Conservation (phyloP, 2,797 vertebrate genomes). For the Halcyon badia region DNA sequence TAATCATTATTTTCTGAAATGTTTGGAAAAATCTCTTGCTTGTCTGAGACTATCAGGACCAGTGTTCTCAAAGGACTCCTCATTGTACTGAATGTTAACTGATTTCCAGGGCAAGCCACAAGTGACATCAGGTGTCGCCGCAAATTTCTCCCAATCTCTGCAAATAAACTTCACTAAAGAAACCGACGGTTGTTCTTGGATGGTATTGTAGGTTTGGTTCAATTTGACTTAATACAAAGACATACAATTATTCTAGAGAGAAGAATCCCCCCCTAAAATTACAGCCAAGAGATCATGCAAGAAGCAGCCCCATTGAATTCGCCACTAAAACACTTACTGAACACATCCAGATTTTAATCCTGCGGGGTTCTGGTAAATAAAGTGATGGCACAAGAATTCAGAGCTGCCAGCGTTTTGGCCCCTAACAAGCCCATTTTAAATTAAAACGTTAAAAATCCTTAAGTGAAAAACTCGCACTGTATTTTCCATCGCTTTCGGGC, state of each 20-base stretch:
- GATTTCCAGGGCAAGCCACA: neutral
- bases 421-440: neutral
- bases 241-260: neutral
- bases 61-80: neutral
- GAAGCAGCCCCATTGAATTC: neutral
- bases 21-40: neutral
- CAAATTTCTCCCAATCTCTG: neutral
- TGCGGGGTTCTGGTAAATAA: neutral
- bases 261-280: neutral
- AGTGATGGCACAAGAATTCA: neutral
- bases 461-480: neutral
- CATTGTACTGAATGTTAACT: fast-evolving
- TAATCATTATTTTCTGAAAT: neutral
- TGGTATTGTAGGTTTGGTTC: neutral
- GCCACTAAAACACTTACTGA: neutral
- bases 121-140: fast-evolving
- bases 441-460: neutral
- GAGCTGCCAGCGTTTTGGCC: neutral
- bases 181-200: fast-evolving
- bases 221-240: neutral
- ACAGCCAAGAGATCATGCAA: neutral
- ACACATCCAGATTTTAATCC: neutral
- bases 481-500: neutral
- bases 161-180: neutral
- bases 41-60: neutral